phyloP scores from a whole-genome alignment of 2,888 invertebrate genomes.

The Lochmaea capreae region DNA sequence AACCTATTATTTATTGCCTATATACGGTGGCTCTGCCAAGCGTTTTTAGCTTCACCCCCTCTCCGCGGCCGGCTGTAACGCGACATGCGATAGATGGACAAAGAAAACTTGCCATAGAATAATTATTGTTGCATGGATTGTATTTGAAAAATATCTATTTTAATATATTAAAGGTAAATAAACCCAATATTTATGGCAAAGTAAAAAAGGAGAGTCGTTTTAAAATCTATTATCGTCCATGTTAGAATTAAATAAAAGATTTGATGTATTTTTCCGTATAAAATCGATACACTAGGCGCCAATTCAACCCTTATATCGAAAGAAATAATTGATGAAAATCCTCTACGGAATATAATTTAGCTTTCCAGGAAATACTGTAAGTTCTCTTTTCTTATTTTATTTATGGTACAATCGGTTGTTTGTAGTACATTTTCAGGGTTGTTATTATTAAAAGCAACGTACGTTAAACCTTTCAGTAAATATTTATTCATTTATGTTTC shows the following conservation, averaged over 20 bases:
- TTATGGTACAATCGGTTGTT: constrained; percentile 13
- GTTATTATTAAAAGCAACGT: not conserved
- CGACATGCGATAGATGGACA: too few relatives aligned
- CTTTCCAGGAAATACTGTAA: constrained; percentile 15
- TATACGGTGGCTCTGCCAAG: too few relatives aligned
- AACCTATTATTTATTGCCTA: too few relatives aligned
- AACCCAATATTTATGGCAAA: too few relatives aligned
- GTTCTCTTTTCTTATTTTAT: constrained; percentile 21
- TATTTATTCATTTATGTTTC: constrained; percentile 9
- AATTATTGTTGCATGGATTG: too few relatives aligned
- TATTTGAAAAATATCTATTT: too few relatives aligned
- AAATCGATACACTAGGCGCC: constrained; percentile 24
- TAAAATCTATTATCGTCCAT: not conserved
- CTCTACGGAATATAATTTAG: constrained; percentile 24
- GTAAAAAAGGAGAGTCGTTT: too few relatives aligned
- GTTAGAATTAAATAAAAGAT: constrained; percentile 18
- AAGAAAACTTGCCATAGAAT: too few relatives aligned
- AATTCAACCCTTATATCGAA: constrained; percentile 22
- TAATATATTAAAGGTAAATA: too few relatives aligned
- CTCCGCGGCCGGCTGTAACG: too few relatives aligned
- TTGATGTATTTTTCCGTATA: not conserved
- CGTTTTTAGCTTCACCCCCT: too few relatives aligned
- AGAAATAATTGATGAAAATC: constrained; percentile 33
- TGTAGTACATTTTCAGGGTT: not conserved
- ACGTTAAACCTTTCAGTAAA: not conserved